phyloP scores from a whole-genome alignment of 1,140 invertebrate species.

The Brachionus rotundiformis region DNA sequence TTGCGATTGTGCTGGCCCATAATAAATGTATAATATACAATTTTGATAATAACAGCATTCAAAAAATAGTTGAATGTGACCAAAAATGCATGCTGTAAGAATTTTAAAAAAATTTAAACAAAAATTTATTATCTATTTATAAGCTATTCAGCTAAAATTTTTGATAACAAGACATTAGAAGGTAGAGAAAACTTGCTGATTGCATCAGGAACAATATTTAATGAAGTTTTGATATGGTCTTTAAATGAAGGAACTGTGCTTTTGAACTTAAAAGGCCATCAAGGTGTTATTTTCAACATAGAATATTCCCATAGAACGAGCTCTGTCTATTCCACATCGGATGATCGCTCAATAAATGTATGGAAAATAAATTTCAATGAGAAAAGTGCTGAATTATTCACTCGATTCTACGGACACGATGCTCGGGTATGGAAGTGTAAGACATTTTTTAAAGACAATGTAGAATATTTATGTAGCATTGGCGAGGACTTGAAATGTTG shows the following conservation, averaged over 20 bases:
- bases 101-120: not conserved
- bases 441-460: not conserved
- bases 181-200: not conserved
- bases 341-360: slow-evolving; percentile 49
- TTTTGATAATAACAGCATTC: not conserved
- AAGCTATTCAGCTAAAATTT: slow-evolving; percentile 33
- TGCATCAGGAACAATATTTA: slow-evolving; percentile 46
- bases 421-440: slow-evolving; percentile 46
- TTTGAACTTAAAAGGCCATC: slow-evolving; percentile 37
- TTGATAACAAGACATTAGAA: not conserved
- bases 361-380: slow-evolving; percentile 9
- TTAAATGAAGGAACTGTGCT: not conserved
- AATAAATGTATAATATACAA: slow-evolving; percentile 24
- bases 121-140: not conserved
- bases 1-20: not conserved
- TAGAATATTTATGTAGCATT: slow-evolving; percentile 44
- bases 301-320: not conserved
- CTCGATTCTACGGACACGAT: slow-evolving; percentile 41
- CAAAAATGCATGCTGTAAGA: slow-evolving; percentile 49
- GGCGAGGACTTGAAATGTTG: slow-evolving; percentile 50
- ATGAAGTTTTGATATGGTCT: slow-evolving; percentile 46
- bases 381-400: not conserved
- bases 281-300: slow-evolving; percentile 50
- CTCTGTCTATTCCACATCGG: slow-evolving; percentile 26
- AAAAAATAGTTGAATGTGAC: slow-evolving; percentile 16